Evolutionary conservation across 2,888 invertebrate species (phyloP).

Genomic region (Galeruca laticollis): DNA sequence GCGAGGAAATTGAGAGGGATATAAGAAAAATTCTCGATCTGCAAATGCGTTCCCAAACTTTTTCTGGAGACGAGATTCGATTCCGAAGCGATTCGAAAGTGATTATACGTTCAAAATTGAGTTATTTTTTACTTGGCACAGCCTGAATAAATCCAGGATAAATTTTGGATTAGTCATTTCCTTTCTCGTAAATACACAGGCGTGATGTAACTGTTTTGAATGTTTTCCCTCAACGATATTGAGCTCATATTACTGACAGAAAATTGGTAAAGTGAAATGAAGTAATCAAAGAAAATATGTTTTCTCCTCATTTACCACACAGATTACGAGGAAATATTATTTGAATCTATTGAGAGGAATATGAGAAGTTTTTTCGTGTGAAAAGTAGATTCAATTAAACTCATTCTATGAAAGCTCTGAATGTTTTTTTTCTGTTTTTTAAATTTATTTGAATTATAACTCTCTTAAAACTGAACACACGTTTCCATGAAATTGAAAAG

Average conservation of each 20-base stretch:
- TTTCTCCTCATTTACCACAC: neutral
- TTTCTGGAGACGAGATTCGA: slow-evolving; percentile 48
- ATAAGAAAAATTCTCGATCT: slow-evolving; percentile 53
- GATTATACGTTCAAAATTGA: slow-evolving; percentile 48
- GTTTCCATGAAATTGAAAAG: too few species aligned
- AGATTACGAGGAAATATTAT: too few species aligned
- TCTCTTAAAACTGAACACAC: too few species aligned
- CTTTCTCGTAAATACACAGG: slow-evolving; percentile 34
- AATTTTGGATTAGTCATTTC: slow-evolving; percentile 37
- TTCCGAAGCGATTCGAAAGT: slow-evolving; percentile 45
- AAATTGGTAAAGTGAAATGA: slow-evolving; percentile 20
- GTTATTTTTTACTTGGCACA: slow-evolving; percentile 40
- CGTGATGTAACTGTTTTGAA: slow-evolving; percentile 34
- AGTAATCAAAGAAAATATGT: slow-evolving; percentile 16
- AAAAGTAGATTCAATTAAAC: too few species aligned
- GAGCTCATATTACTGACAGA: slow-evolving; percentile 24
- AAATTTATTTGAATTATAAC: too few species aligned
- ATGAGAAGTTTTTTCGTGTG: too few species aligned
- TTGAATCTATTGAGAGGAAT: too few species aligned
- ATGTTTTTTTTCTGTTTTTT: too few species aligned
- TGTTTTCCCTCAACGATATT: slow-evolving; percentile 32
- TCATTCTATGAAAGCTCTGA: too few species aligned
- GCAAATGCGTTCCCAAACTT: slow-evolving; percentile 51
- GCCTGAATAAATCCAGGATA: slow-evolving; percentile 31
- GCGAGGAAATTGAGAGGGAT: slow-evolving; percentile 57